Percentiles rank a stretch among this genome's conserved stretches.
These are phyloP conservation scores for Taeniopygia guttata DNA, from an alignment of 2,797 vertebrate species.

Conservation along the genomic window DNA sequence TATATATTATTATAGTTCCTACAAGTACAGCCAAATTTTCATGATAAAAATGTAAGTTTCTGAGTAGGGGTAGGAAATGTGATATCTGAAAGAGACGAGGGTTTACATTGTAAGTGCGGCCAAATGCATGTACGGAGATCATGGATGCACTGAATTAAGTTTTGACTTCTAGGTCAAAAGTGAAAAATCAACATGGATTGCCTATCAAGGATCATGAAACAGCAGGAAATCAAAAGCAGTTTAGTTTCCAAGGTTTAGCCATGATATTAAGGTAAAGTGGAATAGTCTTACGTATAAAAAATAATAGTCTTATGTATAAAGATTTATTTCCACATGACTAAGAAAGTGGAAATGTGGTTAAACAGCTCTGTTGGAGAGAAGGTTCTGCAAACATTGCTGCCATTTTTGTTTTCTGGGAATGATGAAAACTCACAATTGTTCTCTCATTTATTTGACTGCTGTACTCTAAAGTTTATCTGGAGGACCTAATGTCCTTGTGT, in stretches of 20 bases:
- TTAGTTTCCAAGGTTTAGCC: not conserved
- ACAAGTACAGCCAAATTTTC: not conserved
- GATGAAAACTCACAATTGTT: not conserved
- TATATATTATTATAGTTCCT: not conserved
- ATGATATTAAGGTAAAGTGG: not conserved
- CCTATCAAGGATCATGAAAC: not conserved
- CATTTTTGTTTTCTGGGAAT: not conserved
- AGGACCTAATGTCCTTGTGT: not conserved
- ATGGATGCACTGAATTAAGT: not conserved
- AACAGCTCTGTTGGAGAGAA: not conserved
- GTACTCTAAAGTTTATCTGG: not conserved
- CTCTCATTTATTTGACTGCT: not conserved
- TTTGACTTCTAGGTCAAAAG: not conserved
- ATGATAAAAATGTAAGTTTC: not conserved
- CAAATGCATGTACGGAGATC: rapidly evolving
- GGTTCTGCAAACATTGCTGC: not conserved
- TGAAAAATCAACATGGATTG: not conserved
- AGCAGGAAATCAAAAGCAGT: not conserved
- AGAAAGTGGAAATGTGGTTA: not conserved
- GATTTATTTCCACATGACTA: not conserved
- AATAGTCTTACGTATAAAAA: not conserved
- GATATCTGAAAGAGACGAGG: rapidly evolving
- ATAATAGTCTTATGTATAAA: not conserved
- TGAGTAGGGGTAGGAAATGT: not conserved
- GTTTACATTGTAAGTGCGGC: not conserved